Evolutionary conservation across 2,888 invertebrate species (phyloP).

Genomic region (Drosophila sordidula): DNA sequence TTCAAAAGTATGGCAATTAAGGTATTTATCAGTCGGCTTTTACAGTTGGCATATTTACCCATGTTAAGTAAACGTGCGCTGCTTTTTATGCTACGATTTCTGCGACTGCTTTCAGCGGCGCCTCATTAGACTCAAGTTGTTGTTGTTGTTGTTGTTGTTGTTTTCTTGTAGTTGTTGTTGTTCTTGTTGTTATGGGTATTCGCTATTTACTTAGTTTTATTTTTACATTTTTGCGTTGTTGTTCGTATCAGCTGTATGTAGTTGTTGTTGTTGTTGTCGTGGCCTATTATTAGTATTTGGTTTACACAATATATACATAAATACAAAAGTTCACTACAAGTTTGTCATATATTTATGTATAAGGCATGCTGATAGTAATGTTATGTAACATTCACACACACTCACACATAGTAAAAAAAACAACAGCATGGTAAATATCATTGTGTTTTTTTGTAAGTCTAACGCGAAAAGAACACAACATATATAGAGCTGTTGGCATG

Average conservation of each 20-base stretch:
- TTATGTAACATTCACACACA: constrained; percentile 55
- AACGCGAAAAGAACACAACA: constrained; percentile 37
- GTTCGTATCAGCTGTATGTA: constrained; percentile 46
- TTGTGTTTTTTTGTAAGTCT: constrained; percentile 27
- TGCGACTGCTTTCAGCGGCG: constrained; percentile 48
- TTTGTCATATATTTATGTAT: constrained; percentile 18
- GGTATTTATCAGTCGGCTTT: constrained; percentile 9
- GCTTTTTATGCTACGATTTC: constrained; percentile 65
- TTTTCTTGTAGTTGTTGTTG: constrained; percentile 22
- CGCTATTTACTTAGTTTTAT: constrained; percentile 37
- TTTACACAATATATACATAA: constrained; percentile 61
- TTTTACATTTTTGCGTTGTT: constrained; percentile 60
- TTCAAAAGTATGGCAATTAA: constrained; percentile 1
- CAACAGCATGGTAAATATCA: constrained; percentile 41
- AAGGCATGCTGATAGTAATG: constrained; percentile 51
- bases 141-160: constrained; percentile 16
- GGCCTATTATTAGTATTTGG: constrained; percentile 60
- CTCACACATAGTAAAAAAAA: constrained; percentile 14
- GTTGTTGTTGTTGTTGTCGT: constrained; percentile 52
- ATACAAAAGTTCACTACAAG: constrained; percentile 21
- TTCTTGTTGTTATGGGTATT: constrained; percentile 41
- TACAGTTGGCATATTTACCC: constrained; percentile 72
- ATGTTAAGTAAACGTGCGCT: constrained; percentile 79
- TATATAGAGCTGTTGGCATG: constrained; percentile 31
- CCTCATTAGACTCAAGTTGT: constrained; percentile 48